These are phyloP conservation scores for Potamilus streckersoni DNA, from an alignment of 1,140 invertebrate genomes.

Conservation along the genomic window DNA sequence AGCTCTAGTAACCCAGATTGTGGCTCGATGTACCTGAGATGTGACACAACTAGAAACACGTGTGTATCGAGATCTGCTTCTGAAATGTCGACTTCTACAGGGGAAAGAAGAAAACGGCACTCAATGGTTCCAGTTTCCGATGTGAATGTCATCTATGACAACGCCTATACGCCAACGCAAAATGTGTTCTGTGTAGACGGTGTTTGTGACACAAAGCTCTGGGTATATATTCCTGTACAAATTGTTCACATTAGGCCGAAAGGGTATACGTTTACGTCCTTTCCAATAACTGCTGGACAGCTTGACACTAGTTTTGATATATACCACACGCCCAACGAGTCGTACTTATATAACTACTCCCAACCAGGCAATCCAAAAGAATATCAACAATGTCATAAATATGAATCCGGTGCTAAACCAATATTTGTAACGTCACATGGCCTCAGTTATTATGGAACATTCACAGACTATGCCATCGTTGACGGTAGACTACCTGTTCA, in stretches of 20 bases:
- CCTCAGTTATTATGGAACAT: conserved; percentile 12
- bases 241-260: conserved; percentile 1
- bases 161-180: neutral
- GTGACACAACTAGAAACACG: neutral
- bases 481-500: neutral
- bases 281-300: conserved; percentile 10
- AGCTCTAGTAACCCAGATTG: neutral
- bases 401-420: neutral
- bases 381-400: neutral
- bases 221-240: neutral
- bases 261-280: conserved; percentile 5
- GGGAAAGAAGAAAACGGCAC: neutral
- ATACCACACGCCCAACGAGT: neutral
- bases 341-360: neutral
- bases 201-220: neutral
- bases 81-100: no score
- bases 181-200: neutral
- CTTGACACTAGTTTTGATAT: neutral
- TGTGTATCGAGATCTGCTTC: conserved; percentile 8
- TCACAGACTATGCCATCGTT: conserved; percentile 11
- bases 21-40: conserved; percentile 7
- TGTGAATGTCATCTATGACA: neutral
- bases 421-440: conserved; percentile 3
- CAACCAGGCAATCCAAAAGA: neutral
- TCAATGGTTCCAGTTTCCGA: neutral